phyloP scores from a whole-genome alignment of 1,140 invertebrate species.

The Macrobrachium nipponense region DNA sequence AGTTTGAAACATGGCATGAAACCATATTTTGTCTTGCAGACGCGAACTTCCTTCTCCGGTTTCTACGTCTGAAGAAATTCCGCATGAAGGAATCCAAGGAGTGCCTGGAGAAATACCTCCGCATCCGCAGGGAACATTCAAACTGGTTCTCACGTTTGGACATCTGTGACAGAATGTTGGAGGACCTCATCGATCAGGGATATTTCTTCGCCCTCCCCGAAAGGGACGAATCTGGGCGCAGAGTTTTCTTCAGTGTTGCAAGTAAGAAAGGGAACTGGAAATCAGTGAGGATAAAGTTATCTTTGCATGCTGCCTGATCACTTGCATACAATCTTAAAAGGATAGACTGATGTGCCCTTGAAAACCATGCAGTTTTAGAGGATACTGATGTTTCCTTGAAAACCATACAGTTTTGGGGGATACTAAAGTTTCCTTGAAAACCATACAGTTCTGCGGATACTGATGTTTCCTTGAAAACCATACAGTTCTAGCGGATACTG shows the following conservation, averaged over 20 bases:
- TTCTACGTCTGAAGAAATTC: slow-evolving; percentile 88
- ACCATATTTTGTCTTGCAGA: slow-evolving; percentile 71
- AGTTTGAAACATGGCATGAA: neutral
- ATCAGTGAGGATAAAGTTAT: neutral
- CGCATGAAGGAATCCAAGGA: slow-evolving; percentile 85
- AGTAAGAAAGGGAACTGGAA: neutral
- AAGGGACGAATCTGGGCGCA: slow-evolving; percentile 78
- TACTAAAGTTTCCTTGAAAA: too few relatives aligned
- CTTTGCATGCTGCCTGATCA: too few relatives aligned
- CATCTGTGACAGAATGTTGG: slow-evolving; percentile 76
- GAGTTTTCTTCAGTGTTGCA: slow-evolving; percentile 75
- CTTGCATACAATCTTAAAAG: neutral
- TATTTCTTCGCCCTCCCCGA: slow-evolving; percentile 82
- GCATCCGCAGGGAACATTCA: slow-evolving; percentile 82
- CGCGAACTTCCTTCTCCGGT: slow-evolving; percentile 82
- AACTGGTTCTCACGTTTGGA: slow-evolving; percentile 86
- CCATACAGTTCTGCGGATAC: too few relatives aligned
- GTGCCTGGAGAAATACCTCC: slow-evolving; percentile 86
- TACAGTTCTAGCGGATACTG: too few relatives aligned
- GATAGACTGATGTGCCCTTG: neutral
- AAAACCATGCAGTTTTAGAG: too few relatives aligned
- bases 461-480: neutral
- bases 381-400: neutral
- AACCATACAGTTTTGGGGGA: too few relatives aligned
- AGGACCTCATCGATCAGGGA: slow-evolving; percentile 83